phyloP scores from a whole-genome alignment of 2,888 invertebrate genomes.

The Cremastobaeus sp. region DNA sequence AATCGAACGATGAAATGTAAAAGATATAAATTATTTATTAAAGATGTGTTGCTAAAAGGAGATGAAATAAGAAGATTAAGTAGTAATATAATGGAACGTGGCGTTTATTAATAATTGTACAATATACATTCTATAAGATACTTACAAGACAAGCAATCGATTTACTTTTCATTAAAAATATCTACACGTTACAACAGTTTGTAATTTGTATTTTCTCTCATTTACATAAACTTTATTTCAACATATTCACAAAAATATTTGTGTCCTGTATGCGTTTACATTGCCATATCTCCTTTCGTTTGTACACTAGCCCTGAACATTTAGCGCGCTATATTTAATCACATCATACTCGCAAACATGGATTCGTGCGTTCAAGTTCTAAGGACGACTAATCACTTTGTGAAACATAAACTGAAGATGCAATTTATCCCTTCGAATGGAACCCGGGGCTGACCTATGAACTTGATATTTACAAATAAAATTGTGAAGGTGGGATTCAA shows the following conservation, averaged over 20 bases:
- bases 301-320: slow-evolving; percentile 40
- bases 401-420: slow-evolving; percentile 2
- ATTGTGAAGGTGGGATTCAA: neutral
- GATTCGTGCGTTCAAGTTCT: slow-evolving; percentile 52
- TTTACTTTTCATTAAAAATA: slow-evolving; percentile 64
- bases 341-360: slow-evolving; percentile 32
- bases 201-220: slow-evolving; percentile 61
- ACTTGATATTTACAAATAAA: slow-evolving; percentile 15
- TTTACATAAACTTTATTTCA: slow-evolving; percentile 64
- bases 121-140: slow-evolving; percentile 67
- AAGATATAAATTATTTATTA: too few relatives aligned
- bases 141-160: slow-evolving; percentile 65
- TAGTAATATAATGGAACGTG: slow-evolving; percentile 70
- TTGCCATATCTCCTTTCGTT: slow-evolving; percentile 39
- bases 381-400: slow-evolving; percentile 40
- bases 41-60: too few relatives aligned
- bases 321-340: slow-evolving; percentile 42
- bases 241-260: slow-evolving; percentile 68
- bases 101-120: slow-evolving; percentile 75
- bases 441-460: neutral
- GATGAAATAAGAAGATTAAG: too few relatives aligned
- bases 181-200: slow-evolving; percentile 72
- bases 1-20: too few relatives aligned
- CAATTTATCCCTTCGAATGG: neutral
- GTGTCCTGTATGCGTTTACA: slow-evolving; percentile 46